Evolutionary conservation across 1,140 invertebrate species (phyloP), one percentile per base, ranked within the genome.

Genomic region (Drosophila suzukii): DNA sequence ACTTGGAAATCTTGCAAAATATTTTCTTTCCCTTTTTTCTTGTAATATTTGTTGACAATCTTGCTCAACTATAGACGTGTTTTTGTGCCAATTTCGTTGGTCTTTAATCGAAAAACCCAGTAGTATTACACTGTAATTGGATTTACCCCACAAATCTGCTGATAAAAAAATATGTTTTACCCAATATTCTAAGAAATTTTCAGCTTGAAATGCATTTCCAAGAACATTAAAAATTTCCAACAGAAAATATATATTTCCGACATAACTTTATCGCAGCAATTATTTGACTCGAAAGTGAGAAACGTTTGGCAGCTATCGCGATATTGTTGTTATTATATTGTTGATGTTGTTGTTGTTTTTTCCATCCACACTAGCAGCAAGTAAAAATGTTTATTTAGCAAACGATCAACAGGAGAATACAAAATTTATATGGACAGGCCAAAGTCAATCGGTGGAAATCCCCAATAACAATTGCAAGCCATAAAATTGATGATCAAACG

Each of bases 401-500:
- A 83, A 88, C 84, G 83, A 86, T 88, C 83, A 86, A 80, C 83
- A 77, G 67, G 79, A 83, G 70, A 88, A 86, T 68, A 76, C 56
- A 84, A 77, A 77, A 89, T 83, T 88, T 86, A 83, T 86, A 88
- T 88, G 61, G 83, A 83, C 82, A 88, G 75, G 61, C 83, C 82
- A 86, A 86, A 86, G 82, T 86, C 82, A 86, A 86, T 83, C 71
- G 83, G 53, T 86, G 79, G 79, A 82, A 79, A 88, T 88, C 51
- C 79, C 78, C 62, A 78, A 75, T 56, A 86, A 74, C 67, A 81
- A 85, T 47, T 70, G 62, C 70, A 59, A 71, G 82, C 80, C 86
- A 88, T 86, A 88, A 86, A 86, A 76, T 86, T 86, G 83, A 86
- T 86, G 83, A 86, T 86, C 83, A 86, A 86, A 86, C 84, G 83